Evolutionary conservation across 2,888 invertebrate species (phyloP), one percentile per base, ranked within the genome.

Genomic region (Caenorhabditis sp.): DNA sequence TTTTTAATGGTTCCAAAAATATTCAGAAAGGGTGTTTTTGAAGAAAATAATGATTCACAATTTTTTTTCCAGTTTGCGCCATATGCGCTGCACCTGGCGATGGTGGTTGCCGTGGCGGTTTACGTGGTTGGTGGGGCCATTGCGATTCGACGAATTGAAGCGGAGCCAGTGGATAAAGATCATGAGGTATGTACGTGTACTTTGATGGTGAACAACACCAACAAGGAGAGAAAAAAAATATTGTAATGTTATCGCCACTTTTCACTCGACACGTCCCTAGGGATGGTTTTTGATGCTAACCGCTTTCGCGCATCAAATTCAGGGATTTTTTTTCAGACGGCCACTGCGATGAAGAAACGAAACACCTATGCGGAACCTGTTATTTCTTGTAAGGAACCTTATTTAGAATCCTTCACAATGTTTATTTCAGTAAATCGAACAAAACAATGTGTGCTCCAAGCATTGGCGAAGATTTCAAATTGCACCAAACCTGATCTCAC

Each of bases 61-160:
- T 10, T 31, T 31, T 31, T 31, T 66, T 74, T 83, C 63, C 71
- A 84, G 84, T 63, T 81, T 52, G 76, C 82, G 0, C 84, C 84
- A 8, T 84, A 84, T 60, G 63, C 82, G n/a, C 80, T 84, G 25
- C 83, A 84, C 43, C 59, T 78, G 26, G 69, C 70, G 14, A 81
- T 84, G 77, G 79, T 83, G 10, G 52, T 76, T 25, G 80, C 71
- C 12, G 84, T 84, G 20, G 78, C 75, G 1, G 63, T 73, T 27
- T 84, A 84, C 62, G 83, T 84, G 5, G 36, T 84, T 5, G 63
- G 70, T 3, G 84, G 84, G 1, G 84, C 84, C 5, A 77, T 67
- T 8, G 72, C 80, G 14, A 84, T 84, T 43, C 64, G 84, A 31
- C 23, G 59, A 38, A 76, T 76, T 27, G 76, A 76, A 56, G 73